Evolutionary conservation across 2,888 invertebrate genomes (phyloP).

Genomic region (Caenorhabditis sulstoni): DNA sequence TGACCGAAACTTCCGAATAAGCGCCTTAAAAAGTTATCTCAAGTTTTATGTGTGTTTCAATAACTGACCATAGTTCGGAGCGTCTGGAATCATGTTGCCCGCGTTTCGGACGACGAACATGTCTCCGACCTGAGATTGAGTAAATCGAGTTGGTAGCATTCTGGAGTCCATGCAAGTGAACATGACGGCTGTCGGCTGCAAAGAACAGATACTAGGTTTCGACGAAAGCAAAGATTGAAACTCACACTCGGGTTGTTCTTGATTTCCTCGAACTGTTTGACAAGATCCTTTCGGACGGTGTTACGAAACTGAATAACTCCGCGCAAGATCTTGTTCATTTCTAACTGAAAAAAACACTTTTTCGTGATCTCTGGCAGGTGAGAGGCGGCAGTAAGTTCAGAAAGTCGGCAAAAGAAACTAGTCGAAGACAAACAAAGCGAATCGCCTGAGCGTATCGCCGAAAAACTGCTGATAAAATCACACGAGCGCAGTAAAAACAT

Average conservation of each 20-base stretch:
- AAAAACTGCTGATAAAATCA: constrained; percentile 24
- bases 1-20: constrained; percentile 84
- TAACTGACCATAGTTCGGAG: constrained; percentile 87
- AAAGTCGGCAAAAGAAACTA: constrained; percentile 22
- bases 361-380: constrained; percentile 29
- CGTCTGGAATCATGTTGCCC: constrained; percentile 94
- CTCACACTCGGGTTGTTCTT: constrained; percentile 89
- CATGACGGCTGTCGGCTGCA: constrained; percentile 95
- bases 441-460: constrained; percentile 13
- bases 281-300: constrained; percentile 86
- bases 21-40: constrained; percentile 46
- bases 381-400: constrained; percentile 11
- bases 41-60: neutral
- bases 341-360: constrained; percentile 12
- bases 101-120: constrained; percentile 98
- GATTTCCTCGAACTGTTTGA: constrained; percentile 92
- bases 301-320: constrained; percentile 93
- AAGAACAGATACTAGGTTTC: constrained; percentile 68
- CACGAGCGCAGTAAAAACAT: constrained; percentile 14
- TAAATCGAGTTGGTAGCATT: constrained; percentile 95
- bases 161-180: constrained; percentile 98
- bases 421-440: constrained; percentile 28
- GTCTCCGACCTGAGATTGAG: constrained; percentile 93
- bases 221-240: too few species aligned
- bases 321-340: constrained; percentile 85